A percentile compares a stretch with the other conserved stretches of the same genome.
These are phyloP conservation scores for Palythoa grandis DNA, from an alignment of 92 coral and sea anemone species.

Conservation along the genomic window DNA sequence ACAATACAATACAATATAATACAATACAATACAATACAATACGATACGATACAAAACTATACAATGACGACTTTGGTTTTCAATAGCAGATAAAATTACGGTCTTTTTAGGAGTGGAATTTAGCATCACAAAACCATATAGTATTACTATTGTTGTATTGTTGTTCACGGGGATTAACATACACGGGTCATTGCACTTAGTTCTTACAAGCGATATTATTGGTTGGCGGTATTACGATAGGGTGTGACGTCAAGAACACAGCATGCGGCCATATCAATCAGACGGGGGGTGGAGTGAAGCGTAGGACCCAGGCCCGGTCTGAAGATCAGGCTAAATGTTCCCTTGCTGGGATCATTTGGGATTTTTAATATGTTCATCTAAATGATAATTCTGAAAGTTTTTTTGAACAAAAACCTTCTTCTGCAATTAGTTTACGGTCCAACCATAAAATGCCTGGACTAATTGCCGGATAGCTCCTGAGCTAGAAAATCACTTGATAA, in stretches of 20 bases:
- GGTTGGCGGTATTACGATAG: neutral
- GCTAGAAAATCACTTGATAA: too few relatives aligned
- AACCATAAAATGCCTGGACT: too few relatives aligned
- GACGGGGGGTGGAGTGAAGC: neutral
- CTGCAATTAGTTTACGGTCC: too few relatives aligned
- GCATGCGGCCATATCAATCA: neutral
- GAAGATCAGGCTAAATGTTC: neutral
- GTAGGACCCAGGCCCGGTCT: neutral
- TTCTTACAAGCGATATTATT: neutral
- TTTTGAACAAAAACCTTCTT: too few relatives aligned
- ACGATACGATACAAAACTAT: too few relatives aligned
- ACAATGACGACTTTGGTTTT: neutral
- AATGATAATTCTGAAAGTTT: too few relatives aligned
- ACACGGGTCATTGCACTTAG: constrained; percentile 1
- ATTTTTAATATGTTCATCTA: too few relatives aligned
- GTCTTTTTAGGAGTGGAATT: neutral
- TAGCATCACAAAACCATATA: neutral
- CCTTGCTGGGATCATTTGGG: neutral
- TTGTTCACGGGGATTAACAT: constrained; percentile 1
- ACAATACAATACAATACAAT: too few relatives aligned
- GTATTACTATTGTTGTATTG: neutral
- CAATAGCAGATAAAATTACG: neutral
- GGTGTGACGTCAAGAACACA: neutral
- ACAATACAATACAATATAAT: too few relatives aligned
- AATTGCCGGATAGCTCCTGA: too few relatives aligned